These are phyloP conservation scores for Lumbricus terrestris DNA, from an alignment of 2,888 invertebrate genomes.

Conservation along the genomic window DNA sequence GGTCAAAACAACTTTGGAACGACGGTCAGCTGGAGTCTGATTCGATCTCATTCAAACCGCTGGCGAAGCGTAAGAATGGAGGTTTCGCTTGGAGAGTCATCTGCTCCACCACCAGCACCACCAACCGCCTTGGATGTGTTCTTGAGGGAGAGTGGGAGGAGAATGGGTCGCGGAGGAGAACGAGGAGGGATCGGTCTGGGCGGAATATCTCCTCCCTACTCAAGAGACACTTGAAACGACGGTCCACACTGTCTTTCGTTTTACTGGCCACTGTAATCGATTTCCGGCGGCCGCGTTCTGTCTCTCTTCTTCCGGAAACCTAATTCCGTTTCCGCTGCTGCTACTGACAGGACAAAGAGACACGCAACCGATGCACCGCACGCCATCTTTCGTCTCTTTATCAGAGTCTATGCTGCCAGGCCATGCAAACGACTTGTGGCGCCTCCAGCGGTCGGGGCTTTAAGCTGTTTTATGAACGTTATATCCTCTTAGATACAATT, in stretches of 20 bases:
- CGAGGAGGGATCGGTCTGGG: neutral
- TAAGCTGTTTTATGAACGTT: neutral
- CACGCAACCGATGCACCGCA: neutral
- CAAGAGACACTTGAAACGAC: neutral
- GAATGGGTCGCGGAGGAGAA: neutral
- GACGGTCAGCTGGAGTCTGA: neutral
- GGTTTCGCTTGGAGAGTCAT: constrained; percentile 3
- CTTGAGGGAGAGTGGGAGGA: neutral
- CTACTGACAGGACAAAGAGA: too few species aligned
- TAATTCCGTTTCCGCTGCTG: neutral
- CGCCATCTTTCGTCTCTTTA: neutral
- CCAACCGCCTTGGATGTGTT: too few species aligned
- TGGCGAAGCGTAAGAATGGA: neutral
- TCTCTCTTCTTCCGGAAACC: neutral
- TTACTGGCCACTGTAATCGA: neutral
- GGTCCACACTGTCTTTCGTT: neutral
- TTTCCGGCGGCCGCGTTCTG: neutral
- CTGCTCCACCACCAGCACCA: too few species aligned
- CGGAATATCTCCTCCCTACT: neutral
- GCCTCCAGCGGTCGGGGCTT: neutral
- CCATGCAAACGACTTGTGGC: neutral
- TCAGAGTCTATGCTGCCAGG: neutral
- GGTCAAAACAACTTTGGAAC: neutral
- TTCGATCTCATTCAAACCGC: neutral
- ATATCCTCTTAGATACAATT: neutral